Conservation (phyloP, 2,888 invertebrate species). For the Tipula unca region DNA sequence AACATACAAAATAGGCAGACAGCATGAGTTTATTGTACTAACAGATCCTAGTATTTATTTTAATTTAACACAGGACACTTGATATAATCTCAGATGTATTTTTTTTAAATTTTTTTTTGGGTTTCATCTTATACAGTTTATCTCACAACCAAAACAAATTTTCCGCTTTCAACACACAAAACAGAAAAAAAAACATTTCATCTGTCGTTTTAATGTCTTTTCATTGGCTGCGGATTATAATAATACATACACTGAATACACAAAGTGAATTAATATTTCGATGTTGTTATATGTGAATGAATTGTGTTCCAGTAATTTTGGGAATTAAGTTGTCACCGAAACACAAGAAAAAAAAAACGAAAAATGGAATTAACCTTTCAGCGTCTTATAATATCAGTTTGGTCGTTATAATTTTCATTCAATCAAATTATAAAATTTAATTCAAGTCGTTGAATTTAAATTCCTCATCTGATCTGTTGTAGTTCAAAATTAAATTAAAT, state of each 20-base stretch:
- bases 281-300: not conserved
- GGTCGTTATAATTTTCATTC: no score
- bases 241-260: not conserved
- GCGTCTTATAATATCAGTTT: no score
- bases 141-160: not conserved
- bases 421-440: no score
- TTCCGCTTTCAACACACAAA: not conserved
- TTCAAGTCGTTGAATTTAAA: no score
- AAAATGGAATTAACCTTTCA: not conserved
- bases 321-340: not conserved
- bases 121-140: not conserved
- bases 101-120: not conserved
- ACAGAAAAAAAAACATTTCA: not conserved
- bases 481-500: no score
- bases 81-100: not conserved
- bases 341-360: not conserved
- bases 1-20: not conserved
- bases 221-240: not conserved
- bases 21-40: not conserved
- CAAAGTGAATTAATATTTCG: not conserved
- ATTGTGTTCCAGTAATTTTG: not conserved
- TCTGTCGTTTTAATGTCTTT: not conserved
- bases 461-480: no score
- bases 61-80: not conserved
- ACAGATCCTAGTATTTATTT: not conserved